Base-by-base conservation (phyloP, 2,888 invertebrate genomes). In the Dilophus febrilis region DNA sequence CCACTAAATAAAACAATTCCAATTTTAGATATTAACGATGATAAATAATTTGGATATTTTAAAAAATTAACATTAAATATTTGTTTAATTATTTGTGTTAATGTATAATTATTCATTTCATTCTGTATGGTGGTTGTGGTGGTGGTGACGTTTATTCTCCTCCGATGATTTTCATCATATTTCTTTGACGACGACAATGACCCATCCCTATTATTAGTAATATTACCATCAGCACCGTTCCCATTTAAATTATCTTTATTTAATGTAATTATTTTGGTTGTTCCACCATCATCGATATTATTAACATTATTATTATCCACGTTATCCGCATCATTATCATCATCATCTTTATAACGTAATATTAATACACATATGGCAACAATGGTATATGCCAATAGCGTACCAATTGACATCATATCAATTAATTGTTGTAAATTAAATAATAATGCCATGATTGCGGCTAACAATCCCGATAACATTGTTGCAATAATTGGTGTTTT, bases 331-430 rank as follows among this genome's bases (percentile, higher is more conserved):
- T n/a, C n/a, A n/a, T n/a, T 45, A 2, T 57, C 55, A 14, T 36
- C 28, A n/a, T 54, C 53, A 38, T 61, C 56, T 44, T 61, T 57
- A 35, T 70, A 91, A 70, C 92, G 78, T 27, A 92, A 67, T 39
- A 94, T 74, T 8, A 92, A 69, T 2, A 94, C 88, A 50, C 87
- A 85, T 42, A 87, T 75, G 2, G 90, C 86, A 1, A 94, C 92
- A 47, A 92, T 88, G 3, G 88, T 85, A 57, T 92, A 92, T 0
- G 90, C 90, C 39, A 88, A 66, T 2, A 90, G 65, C 13, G 40
- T 36, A 4, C 87, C 87, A 50, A 94, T 92, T 8, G 91, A 91
- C 87, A 94, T 90, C 82, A 94, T 92, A 53, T 94, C 88, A 44
- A 94, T 90, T 42, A 94, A 65, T 55, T 91, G 90, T 44, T 85